Conservation (phyloP, 2,113 vertebrate species). For the Myocastor coypus region DNA sequence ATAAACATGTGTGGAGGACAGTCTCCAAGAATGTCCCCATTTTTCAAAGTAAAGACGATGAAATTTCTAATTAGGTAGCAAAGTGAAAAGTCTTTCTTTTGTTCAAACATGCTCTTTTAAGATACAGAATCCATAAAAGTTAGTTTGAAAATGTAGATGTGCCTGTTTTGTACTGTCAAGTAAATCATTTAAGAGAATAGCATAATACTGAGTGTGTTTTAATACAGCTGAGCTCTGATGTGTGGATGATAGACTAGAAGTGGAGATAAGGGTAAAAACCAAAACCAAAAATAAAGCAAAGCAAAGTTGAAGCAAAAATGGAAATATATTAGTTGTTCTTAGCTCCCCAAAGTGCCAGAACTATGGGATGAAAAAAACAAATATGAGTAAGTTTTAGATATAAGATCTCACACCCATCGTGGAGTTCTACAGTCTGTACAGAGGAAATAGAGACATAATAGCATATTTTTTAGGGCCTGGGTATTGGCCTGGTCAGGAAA, state of each 20-base stretch:
- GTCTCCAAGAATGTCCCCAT: not conserved
- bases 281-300: not conserved
- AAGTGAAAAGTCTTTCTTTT: not conserved
- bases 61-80: not conserved
- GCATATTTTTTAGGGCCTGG: not conserved
- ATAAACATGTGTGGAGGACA: not conserved
- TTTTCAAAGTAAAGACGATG: slow-evolving; percentile 46
- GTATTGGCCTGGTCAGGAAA: not conserved
- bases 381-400: not conserved
- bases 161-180: not conserved
- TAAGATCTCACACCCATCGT: not conserved
- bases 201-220: not conserved
- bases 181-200: slow-evolving; percentile 25
- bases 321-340: not conserved
- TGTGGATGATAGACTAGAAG: not conserved
- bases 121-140: not conserved
- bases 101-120: slow-evolving; percentile 14
- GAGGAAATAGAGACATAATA: not conserved
- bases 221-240: not conserved
- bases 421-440: not conserved
- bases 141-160: not conserved
- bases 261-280: not conserved
- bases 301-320: not conserved
- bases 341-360: not conserved
- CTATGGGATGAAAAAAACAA: not conserved